Base-by-base conservation (phyloP, 1,140 invertebrate species). In the Drosophila arawakana region DNA sequence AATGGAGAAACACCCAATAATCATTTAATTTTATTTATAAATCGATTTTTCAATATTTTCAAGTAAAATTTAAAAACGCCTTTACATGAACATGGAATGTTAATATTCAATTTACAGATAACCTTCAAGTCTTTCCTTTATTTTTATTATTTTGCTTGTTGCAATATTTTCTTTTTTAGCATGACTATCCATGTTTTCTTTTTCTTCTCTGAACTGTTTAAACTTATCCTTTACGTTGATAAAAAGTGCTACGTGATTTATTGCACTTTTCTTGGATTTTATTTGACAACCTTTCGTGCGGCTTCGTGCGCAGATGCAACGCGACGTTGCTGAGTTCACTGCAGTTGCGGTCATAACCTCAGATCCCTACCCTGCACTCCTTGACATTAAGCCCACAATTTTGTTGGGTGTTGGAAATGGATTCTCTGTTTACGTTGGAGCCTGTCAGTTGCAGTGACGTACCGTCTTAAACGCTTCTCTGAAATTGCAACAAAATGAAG, bases 271-370 rank as follows among this genome's bases (percentile, higher is more conserved):
- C 72, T 58, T 59, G 63, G 72, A 78, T 88, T 86, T 86, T 88
- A 88, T 88, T 86, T 86, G 83, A 86, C 83, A 86, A 82, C 70
- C 79, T 80, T 82, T 88, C 76, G 63, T 73, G 70, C 43, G 67
- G 79, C 72, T 86, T 81, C 52, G 35, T 21, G 49, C 46, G 46
- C 57, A 52, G 47, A 47, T 43, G 46, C 47, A 25, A 9, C 44
- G 60, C 59, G 37, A 7, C 35, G 35, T 37, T 46, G 41, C 35
- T 41, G 50, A 47, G 21, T 46, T 60, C 25, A 11, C 65, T 60
- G 63, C 57, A 37, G 47, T 50, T 77, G 70, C 25, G 66, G 54
- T 68, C 65, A 68, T 30, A 39, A 10, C 37, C 13, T n/a, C 41
- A 1, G 25, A 30, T 6, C 41, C 41, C 7, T 8, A 39, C 8